phyloP scores from a whole-genome alignment of 1,140 invertebrate species.

The Lepeophtheirus salmonis region DNA sequence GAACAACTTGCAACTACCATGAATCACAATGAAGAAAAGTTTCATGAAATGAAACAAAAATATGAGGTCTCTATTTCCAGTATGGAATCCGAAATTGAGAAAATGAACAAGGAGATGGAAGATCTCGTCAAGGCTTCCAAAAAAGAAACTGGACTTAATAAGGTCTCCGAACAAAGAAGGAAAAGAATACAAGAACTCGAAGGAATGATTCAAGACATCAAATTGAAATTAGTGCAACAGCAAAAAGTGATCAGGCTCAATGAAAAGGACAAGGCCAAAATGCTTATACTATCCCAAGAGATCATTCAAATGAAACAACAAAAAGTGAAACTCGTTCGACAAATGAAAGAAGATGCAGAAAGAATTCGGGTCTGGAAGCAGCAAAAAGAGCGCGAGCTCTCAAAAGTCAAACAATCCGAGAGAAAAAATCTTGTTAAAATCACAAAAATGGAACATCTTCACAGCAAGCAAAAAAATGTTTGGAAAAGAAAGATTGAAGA shows the following conservation, averaged over 20 bases:
- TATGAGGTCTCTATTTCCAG: slow-evolving; percentile 28
- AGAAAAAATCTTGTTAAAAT: slow-evolving; percentile 58
- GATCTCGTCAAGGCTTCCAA: slow-evolving; percentile 36
- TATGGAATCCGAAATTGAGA: slow-evolving; percentile 24
- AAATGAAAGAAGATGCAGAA: slow-evolving; percentile 64
- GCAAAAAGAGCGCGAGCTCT: slow-evolving; percentile 54
- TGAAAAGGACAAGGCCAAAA: slow-evolving; percentile 57
- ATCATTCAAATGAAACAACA: slow-evolving; percentile 30
- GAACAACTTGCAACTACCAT: slow-evolving; percentile 41
- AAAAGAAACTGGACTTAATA: slow-evolving; percentile 38
- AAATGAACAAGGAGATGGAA: slow-evolving; percentile 37
- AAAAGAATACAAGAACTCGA: slow-evolving; percentile 58
- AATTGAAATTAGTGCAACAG: slow-evolving; percentile 52
- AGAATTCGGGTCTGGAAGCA: slow-evolving; percentile 45
- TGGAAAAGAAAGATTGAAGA: slow-evolving; percentile 65
- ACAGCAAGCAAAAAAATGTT: slow-evolving; percentile 58
- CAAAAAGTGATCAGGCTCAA: slow-evolving; percentile 53
- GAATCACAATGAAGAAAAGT: slow-evolving; percentile 25
- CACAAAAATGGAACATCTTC: slow-evolving; percentile 48
- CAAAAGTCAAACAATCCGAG: slow-evolving; percentile 54
- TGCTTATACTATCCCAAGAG: slow-evolving; percentile 48
- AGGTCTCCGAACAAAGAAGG: slow-evolving; percentile 46
- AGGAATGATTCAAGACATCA: slow-evolving; percentile 45
- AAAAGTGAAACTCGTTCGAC: slow-evolving; percentile 51
- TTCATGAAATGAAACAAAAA: slow-evolving; percentile 35